Evolutionary conservation across 1,140 invertebrate species (phyloP).

Genomic region (Drosophila varians): DNA sequence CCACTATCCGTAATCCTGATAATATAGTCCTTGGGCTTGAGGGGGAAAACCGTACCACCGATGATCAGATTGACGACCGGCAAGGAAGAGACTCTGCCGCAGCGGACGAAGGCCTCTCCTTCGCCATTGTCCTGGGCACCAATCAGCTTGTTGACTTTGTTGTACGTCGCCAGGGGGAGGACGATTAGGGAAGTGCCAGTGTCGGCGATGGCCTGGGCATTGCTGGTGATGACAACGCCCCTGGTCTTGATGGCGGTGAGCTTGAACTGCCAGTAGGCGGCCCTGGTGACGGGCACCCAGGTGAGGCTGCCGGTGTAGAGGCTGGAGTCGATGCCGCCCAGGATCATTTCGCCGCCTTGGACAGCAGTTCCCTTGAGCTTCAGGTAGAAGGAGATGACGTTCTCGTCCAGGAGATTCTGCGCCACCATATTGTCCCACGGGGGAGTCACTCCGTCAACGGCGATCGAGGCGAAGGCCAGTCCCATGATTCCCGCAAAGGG

Average conservation of each 20-base stretch:
- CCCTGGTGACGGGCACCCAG: conserved; percentile 69
- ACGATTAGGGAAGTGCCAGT: conserved; percentile 98
- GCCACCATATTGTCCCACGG: conserved; percentile 97
- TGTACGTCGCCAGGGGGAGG: conserved; percentile 92
- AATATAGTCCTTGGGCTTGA: conserved; percentile 93
- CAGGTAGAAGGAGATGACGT: conserved; percentile 97
- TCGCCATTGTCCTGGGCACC: conserved; percentile 84
- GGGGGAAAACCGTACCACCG: conserved; percentile 89
- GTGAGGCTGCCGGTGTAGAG: conserved; percentile 60
- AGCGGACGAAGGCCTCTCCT: conserved; percentile 92
- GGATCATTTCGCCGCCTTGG: conserved; percentile 65
- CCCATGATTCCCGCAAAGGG: conserved; percentile 98
- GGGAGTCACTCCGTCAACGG: conserved; percentile 94
- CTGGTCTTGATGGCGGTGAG: conserved; percentile 45
- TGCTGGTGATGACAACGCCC: conserved; percentile 83
- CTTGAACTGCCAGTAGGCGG: conserved; percentile 82
- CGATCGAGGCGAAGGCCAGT: conserved; percentile 93
- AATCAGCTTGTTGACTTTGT: conserved; percentile 87
- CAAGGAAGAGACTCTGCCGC: conserved; percentile 88
- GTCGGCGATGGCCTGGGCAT: conserved; percentile 97
- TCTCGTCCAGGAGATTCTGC: conserved; percentile 90
- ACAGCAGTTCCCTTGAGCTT: conserved; percentile 24
- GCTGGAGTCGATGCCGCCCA: conserved; percentile 66
- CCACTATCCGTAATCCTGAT: conserved; percentile 90
- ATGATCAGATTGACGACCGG: conserved; percentile 92